Evolutionary conservation across 2,797 vertebrate species (phyloP), one percentile per base, ranked within the genome.

Genomic region (Diglossa cyanea): DNA sequence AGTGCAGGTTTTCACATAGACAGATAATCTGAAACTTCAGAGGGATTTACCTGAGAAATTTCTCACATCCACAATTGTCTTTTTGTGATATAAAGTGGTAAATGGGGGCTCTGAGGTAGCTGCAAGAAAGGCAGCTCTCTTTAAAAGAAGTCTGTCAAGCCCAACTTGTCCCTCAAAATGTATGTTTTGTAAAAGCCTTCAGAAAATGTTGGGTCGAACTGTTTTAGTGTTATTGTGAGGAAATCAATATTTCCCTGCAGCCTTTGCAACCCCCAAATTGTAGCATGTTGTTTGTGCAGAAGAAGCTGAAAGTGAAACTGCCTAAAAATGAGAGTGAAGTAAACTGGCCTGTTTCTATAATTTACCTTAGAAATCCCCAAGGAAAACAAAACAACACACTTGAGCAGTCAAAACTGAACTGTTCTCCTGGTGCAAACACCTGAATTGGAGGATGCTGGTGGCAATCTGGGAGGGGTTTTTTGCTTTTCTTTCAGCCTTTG

Each of bases 201-300:
- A 88, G 91, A 95, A 95, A 57, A 94, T 57, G 87, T 93, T 94
- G 91, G 94, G 94, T 96, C 63, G 72, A 97, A 96, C 87, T 75
- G 91, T 70, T 95, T 95, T 78, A 97, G 79, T 95, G 91, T 88
- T 96, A 60, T 84, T 94, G 91, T 75, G 93, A 81, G 94, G 93
- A 94, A 94, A 96, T 94, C 95, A 91, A 95, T 97, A 96, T 96
- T 96, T 94, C 94, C 93, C 92, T 96, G 87, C 91, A 96, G 93
- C 73, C 95, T 88, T 93, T 96, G 92, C 92, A 90, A 37, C 78
- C 87, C 78, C 85, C 66, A 72, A 81, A 96, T 86, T 93, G 92
- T 86, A 90, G 68, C 76, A n/a, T 47, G 76, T 55, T 88, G 47
- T 90, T 96, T 93, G 72, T 93, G 87, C 89, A 81, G 75, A 30